Evolutionary conservation across 2,888 invertebrate species (phyloP).

Genomic region (Meliscaeva auricollis): DNA sequence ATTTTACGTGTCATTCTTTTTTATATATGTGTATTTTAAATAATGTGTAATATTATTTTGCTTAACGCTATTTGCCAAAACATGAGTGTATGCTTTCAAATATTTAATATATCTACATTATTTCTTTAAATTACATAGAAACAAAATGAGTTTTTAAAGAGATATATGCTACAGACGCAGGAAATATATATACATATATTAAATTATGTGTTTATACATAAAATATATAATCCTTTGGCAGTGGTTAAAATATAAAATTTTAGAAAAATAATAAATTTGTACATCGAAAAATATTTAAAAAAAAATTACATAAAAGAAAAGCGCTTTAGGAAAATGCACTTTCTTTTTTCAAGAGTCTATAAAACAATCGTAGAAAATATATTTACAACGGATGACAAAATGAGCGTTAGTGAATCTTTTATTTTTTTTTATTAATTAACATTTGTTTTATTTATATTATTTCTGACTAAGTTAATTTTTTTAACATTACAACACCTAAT

Average conservation of each 20-base stretch:
- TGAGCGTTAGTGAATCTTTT: conserved; percentile 54
- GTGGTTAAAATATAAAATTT: conserved; percentile 66
- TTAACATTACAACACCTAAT: conserved; percentile 50
- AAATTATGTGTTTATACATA: too few species aligned
- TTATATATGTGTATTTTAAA: conserved; percentile 60
- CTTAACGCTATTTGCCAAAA: conserved; percentile 71
- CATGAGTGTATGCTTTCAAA: conserved; percentile 71
- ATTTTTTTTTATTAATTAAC: conserved; percentile 18
- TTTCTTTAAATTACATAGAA: conserved; percentile 31
- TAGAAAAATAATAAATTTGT: conserved; percentile 31
- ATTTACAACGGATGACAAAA: conserved; percentile 37
- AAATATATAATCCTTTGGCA: conserved; percentile 57
- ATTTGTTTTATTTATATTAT: conserved; percentile 38
- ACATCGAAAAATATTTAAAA: conserved; percentile 22
- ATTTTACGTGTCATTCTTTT: conserved; percentile 60
- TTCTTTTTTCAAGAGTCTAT: not conserved
- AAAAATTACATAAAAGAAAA: conserved; percentile 11
- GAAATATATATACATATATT: too few species aligned
- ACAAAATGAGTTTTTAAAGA: conserved; percentile 36
- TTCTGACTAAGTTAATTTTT: conserved; percentile 45
- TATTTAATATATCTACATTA: conserved; percentile 45
- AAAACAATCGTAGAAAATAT: not conserved
- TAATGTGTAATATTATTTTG: conserved; percentile 67
- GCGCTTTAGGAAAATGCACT: conserved; percentile 53
- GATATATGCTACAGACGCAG: conserved; percentile 45